Evolutionary conservation across 2,888 invertebrate genomes (phyloP), one percentile per base, ranked within the genome.

Genomic region (Cyrtodaria siliqua): DNA sequence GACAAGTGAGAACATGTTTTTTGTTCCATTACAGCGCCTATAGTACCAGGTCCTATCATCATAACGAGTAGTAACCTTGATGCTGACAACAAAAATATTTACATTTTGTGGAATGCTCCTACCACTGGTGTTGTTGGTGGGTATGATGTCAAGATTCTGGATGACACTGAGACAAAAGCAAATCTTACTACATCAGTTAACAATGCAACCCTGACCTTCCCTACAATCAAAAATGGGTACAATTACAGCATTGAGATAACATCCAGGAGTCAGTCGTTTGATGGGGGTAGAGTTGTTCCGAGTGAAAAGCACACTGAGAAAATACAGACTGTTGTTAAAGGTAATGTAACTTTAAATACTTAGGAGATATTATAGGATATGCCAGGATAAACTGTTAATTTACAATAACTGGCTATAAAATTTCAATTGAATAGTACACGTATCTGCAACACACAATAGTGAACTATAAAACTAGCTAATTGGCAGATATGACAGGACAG

Each of bases 241-340:
- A 55, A 42, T 40, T 70, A 70, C 40, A 29, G 23, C 20, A 40
- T 70, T 18, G 20, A n/a, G 23, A 62, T 70, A 14, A 33, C n/a
- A 20, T 47, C 70, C 18, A n/a, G 18, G 29, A 74, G 73, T 61
- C 33, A 67, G 42, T 0, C 3, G 23, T 74, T 42, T 63, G 47
- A 59, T 14, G 44, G 47, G 6, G 20, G 20, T 16, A 42, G 63
- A 16, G 26, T 18, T 20, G 62, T 55, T 1, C 18, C 14, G 2
- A 59, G 73, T 50, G 68, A 74, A 0, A 20, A 18, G 8, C 47
- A 52, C 40, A 62, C n/a, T 6, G 63, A 62, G 29, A 33, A 63
- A n/a, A 68, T 74, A n/a, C 62, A 62, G 24, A 74, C 73, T n/a
- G 47, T 47, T 23, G 62, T 68, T 18, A 61, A 47, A 59, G 44